These are phyloP conservation scores for Anneissia japonica DNA, from an alignment of 35 echinoderm and acorn worm genomes.

Conservation along the genomic window DNA sequence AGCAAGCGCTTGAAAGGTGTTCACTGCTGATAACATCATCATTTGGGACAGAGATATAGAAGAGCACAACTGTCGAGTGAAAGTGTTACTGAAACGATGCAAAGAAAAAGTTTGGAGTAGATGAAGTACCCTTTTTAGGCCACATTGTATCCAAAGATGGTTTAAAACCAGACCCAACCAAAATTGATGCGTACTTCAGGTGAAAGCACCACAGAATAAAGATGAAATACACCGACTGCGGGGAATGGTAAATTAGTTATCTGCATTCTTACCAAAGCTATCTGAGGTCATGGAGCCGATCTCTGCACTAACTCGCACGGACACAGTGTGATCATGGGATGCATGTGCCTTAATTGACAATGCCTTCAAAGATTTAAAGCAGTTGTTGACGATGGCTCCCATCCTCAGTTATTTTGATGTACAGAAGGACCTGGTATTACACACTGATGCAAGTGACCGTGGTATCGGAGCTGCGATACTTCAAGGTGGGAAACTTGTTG, in stretches of 20 bases:
- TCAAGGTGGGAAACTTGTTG: not conserved
- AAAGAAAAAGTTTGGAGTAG: constrained; percentile 18
- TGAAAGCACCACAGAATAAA: not conserved
- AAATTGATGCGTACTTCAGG: constrained; percentile 19
- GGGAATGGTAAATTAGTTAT: not conserved
- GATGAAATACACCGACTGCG: not conserved
- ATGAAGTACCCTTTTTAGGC: constrained; percentile 51
- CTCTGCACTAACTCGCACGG: not conserved
- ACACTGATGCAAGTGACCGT: not conserved
- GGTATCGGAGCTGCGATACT: not conserved
- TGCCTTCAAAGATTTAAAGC: not conserved
- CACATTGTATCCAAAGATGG: constrained; percentile 43
- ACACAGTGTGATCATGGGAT: not conserved
- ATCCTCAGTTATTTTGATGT: constrained; percentile 14
- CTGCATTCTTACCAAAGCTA: constrained; percentile 42
- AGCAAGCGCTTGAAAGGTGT: constrained; percentile 22
- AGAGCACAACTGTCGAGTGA: constrained; percentile 40
- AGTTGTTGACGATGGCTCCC: not conserved
- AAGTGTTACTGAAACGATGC: constrained; percentile 22
- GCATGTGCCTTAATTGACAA: not conserved
- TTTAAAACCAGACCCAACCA: constrained; percentile 22
- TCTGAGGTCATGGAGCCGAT: constrained; percentile 34
- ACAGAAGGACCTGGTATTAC: not conserved
- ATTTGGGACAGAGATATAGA: not conserved
- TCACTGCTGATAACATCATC: constrained; percentile 32